Evolutionary conservation across 2,797 vertebrate species (phyloP), one percentile per base, ranked within the genome.

Genomic region (Channa striata): DNA sequence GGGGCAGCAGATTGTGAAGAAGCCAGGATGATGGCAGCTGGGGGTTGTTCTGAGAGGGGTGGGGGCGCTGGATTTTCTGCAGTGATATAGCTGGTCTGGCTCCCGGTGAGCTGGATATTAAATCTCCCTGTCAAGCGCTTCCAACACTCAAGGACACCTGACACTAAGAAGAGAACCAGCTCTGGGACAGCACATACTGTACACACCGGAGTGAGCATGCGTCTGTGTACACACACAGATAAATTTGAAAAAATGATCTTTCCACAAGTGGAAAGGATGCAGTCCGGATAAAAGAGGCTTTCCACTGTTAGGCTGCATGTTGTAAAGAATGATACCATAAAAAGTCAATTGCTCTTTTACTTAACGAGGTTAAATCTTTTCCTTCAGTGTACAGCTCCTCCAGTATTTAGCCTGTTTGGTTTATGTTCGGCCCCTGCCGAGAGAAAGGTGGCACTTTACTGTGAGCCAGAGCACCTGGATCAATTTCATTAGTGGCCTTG

Each of bases 81-180:
- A 91, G 92, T 93, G 93, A 97, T 96, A 96, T 95, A 94, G 96
- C 94, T 94, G 91, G 91, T 93, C 89, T 87, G 87, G 93, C 93
- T 94, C 93, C 91, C 91, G 94, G 93, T 88, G 93, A 92, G 94
- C 94, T 95, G 95, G 96, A 96, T 96, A 96, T 96, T 96, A 97
- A 94, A 94, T 95, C 95, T 96, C 95, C 93, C 93, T 89, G 91
- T 97, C 96, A 96, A 96, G 94, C 95, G 95, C 93, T 93, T 95
- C 93, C 91, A 96, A 95, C 96, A 93, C 94, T 94, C 82, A 93
- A 92, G 92, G 95, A 96, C 94, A 96, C 95, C 94, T 94, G 94
- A 93, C 88, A 92, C 86, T 63, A 69, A 85, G 87, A 91, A 83
- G 81, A 86, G 87, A 87, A 82, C 85, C 85, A 76, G 87, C 78